Base-by-base conservation (phyloP, 2,113 vertebrate genomes). In the Alosa alosa region DNA sequence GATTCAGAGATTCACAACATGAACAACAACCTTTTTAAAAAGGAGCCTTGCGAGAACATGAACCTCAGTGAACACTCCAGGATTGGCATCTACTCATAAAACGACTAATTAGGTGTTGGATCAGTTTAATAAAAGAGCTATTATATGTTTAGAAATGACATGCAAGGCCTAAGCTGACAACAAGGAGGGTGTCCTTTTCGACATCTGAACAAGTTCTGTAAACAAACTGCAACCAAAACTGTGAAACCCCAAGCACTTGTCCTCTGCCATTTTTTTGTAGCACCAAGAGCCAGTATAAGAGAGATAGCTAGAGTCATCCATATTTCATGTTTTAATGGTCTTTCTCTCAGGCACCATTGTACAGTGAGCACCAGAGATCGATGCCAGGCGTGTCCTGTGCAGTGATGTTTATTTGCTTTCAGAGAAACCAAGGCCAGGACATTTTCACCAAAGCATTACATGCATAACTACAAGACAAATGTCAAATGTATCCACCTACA, bases 241-340 rank as follows among this genome's bases (percentile, higher is more conserved):
- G 0, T 78, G 72, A 36, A 78, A 78, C 0, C 31, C 72, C 41
- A 31, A 31, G 31, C 31, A 31, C 31, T 31, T 31, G 31, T 31
- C 31, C 31, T 31, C 31, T 25, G 6, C 25, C 20, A 2, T 57
- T n/a, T 72, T 39, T 41, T 78, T 78, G 39, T 11, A 36, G 13
- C 25, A 17, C 36, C 11, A 78, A 36, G 11, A 78, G 31, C 72
- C 72, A 78, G 31, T 5, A 5, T 78, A 22, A 41, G 60, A 78
- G 39, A 46, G 50, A 57, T 46, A n/a, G 55, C 25, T 50, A 78
- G 85, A 86, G 81, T 60, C 84, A 84, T 87, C 45, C 81, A 86
- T 85, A 83, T 88, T 88, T 83, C 15, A 84, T 85, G 72, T 83
- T 64, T 85, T 81, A 84, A 87, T 81, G 25, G 17, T 52, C 22